A percentile compares a stretch with the other conserved stretches of the same genome.
phyloP scores from a whole-genome alignment of 2,888 invertebrate genomes.

The Metallyticus violacea region DNA sequence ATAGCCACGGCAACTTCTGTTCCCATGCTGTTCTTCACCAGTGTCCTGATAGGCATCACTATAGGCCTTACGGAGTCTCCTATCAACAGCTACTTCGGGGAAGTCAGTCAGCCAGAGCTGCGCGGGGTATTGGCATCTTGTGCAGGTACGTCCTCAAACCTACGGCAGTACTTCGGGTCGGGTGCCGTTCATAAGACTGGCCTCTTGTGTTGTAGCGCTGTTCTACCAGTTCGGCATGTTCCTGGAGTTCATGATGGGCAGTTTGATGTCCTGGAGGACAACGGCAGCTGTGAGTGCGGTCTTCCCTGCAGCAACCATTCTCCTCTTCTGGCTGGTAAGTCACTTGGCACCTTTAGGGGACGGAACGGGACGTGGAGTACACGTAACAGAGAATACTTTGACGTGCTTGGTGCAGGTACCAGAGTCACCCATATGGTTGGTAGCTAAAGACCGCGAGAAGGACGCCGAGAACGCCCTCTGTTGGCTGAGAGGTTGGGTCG shows the following conservation, averaged over 20 bases:
- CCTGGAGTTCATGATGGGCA: constrained; percentile 52
- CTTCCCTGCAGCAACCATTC: constrained; percentile 48
- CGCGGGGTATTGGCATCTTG: background rate
- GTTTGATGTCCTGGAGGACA: constrained; percentile 53
- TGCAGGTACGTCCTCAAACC: background rate
- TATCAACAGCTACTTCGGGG: constrained; percentile 57
- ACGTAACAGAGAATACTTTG: constrained; percentile 55
- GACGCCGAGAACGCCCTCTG: constrained; percentile 55
- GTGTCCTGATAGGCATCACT: constrained; percentile 55
- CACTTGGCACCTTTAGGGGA: no score
- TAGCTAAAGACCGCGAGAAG: constrained; percentile 54
- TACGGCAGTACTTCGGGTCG: no score
- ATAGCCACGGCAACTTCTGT: constrained; percentile 53
- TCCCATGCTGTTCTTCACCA: constrained; percentile 51
- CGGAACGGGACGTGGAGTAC: constrained; percentile 20
- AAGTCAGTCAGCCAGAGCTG: constrained; percentile 52
- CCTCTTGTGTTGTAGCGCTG: background rate
- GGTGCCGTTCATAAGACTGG: background rate
- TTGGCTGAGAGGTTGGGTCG: constrained; percentile 55
- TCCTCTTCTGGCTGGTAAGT: constrained; percentile 52
- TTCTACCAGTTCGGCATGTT: constrained; percentile 48
- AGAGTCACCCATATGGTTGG: constrained; percentile 58
- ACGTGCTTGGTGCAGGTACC: constrained; percentile 48
- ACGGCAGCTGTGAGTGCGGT: constrained; percentile 52
- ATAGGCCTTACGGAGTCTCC: constrained; percentile 60